Percentiles rank a stretch among this genome's conserved stretches.
These are phyloP conservation scores for Maconellicoccus hirsutus DNA, from an alignment of 1,140 invertebrate genomes.

Conservation along the genomic window DNA sequence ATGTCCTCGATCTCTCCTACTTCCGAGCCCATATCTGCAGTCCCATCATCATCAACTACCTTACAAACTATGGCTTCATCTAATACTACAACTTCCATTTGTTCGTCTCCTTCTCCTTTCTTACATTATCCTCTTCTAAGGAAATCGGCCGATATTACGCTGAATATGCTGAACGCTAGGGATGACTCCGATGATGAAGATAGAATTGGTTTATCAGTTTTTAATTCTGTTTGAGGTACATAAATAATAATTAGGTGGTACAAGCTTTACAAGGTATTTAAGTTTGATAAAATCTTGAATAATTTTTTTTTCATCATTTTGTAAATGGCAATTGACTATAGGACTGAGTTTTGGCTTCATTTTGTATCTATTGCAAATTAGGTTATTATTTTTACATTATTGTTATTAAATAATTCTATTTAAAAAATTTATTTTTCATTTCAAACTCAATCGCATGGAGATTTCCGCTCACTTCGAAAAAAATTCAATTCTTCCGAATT, in stretches of 20 bases:
- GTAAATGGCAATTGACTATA: too few species aligned
- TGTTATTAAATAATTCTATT: too few species aligned
- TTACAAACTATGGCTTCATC: not conserved
- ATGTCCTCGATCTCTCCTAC: not conserved
- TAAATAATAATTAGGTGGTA: not conserved
- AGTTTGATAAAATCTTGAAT: too few species aligned
- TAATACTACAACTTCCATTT: not conserved
- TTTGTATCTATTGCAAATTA: too few species aligned
- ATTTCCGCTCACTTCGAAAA: too few species aligned
- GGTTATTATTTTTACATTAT: too few species aligned
- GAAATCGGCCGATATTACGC: slow-evolving; percentile 10
- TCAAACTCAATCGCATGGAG: too few species aligned
- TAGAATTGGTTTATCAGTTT: not conserved
- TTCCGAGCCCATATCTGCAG: not conserved
- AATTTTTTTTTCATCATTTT: too few species aligned
- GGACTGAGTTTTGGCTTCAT: too few species aligned
- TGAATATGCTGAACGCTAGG: slow-evolving; percentile 7
- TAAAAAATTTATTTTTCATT: too few species aligned
- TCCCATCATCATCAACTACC: not conserved
- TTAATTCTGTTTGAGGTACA: not conserved
- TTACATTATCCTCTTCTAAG: not conserved
- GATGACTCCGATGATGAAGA: not conserved
- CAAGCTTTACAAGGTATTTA: not conserved
- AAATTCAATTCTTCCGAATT: too few species aligned
- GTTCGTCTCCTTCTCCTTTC: not conserved